Base-by-base conservation (phyloP, 1,140 invertebrate species). In the Eriocheir sinensis region DNA sequence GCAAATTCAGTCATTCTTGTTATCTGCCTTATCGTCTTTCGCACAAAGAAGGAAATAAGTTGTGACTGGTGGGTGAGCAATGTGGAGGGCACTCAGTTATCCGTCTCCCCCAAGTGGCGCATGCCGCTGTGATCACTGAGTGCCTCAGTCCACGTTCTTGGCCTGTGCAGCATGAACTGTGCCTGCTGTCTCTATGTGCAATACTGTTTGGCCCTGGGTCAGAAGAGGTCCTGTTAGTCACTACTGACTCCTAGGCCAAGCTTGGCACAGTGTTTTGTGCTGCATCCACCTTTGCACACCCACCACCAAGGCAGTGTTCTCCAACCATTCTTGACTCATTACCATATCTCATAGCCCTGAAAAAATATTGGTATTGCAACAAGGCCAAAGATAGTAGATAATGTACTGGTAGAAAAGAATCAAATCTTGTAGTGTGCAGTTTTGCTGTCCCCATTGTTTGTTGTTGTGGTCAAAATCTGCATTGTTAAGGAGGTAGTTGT, bases 391-490 rank as follows among this genome's bases (percentile, higher is more conserved):
- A 94, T 94, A 94, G 94, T 95, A 93, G 94, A 93, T 95, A 93
- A 92, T 95, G 94, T 95, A 95, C 94, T 89, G 91, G 94, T 95
- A 95, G 94, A 95, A 93, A 95, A 95, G 91, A 94, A 94, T 94
- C 94, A 94, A 94, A 94, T 95, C 93, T 93, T 81, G 94, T 95
- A 95, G 94, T 95, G 90, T 95, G 90, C 94, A 95, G 94, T 95
- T 95, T 95, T 95, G 86, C 91, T 95, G 94, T 95, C 91, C 88
- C 92, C 94, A 95, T 95, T 95, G 94, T 95, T 95, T 95, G 94
- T 95, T 95, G 91, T 95, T 95, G 94, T 95, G 94, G 94, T 95
- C 91, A 93, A 95, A 95, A 92, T 95, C 94, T 95, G 94, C 94
- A 86, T 95, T 95, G 94, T 95, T 95, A 93, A 93, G 94, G 92